Evolutionary conservation across 2,113 vertebrate genomes (phyloP), one percentile per base, ranked within the genome.

Genomic region (Physeter macrocephalus): DNA sequence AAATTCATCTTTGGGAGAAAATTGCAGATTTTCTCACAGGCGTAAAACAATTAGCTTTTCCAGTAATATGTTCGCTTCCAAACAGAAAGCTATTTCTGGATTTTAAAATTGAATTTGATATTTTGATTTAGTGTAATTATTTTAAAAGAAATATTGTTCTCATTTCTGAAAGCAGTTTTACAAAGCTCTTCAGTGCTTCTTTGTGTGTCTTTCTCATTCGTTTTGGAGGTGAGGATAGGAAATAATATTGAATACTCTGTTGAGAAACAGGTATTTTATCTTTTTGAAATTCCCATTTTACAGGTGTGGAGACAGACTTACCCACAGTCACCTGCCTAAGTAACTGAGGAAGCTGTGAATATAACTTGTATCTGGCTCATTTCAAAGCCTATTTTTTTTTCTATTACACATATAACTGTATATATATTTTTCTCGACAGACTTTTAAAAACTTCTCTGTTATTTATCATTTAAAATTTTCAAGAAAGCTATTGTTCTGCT

Each of bases 71-170:
- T 18, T 84, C 3, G 21, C 59, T 10, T 66, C 74, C 39, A 67
- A 57, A n/a, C 0, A 36, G 21, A 61, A 77, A 49, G 12, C 20
- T 86, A 29, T 66, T 88, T 83, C 29, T 88, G 90, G 21, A 25
- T 88, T 43, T 83, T 87, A 71, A 92, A 74, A 15, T 74, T 23
- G 41, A 94, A 54, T 86, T 39, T 95, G 77, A 20, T 34, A 36
- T 93, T 96, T 97, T 57, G 9, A 57, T 41, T 62, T 39, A 57
- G 13, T 69, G 13, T 64, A 59, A 82, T 64, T 71, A 62, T 66
- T 74, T 95, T 88, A 66, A 96, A 67, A 23, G 20, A 90, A 78
- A 21, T 5, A 27, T 10, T 83, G 92, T 94, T 92, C 54, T 95
- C 36, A n/a, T 90, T 89, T 72, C 20, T 82, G 59, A 93, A 81